These are phyloP conservation scores for Phylloscopus whistleri DNA, from an alignment of 2,113 vertebrate species.

Conservation along the genomic window DNA sequence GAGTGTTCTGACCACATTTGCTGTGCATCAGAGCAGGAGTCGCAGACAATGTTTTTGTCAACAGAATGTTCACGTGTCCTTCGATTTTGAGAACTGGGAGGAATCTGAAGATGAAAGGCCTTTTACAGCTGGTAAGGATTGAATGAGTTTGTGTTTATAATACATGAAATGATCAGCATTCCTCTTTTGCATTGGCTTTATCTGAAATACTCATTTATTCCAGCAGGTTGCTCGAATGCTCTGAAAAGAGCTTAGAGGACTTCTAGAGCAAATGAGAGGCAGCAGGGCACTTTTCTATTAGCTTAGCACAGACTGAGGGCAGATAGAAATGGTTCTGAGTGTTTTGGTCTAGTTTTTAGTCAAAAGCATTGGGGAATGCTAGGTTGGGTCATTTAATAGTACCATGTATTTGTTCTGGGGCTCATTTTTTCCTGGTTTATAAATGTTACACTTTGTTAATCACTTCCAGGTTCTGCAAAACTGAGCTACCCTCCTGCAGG, in stretches of 20 bases:
- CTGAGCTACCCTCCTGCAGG: not conserved
- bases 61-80: slow-evolving; percentile 72
- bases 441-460: not conserved
- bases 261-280: not conserved
- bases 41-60: not conserved
- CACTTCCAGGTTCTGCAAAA: not conserved
- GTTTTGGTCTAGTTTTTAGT: not conserved
- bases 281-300: not conserved
- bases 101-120: slow-evolving; percentile 62
- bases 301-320: not conserved
- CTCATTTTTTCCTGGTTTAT: not conserved
- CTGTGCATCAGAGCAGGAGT: not conserved
- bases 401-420: not conserved
- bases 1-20: not conserved
- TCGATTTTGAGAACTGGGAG: slow-evolving; percentile 76
- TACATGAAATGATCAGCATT: not conserved
- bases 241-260: not conserved
- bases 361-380: not conserved
- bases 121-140: slow-evolving; percentile 63
- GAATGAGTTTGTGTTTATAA: not conserved
- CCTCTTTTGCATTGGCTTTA: not conserved
- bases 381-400: not conserved
- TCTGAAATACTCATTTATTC: not conserved
- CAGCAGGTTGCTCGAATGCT: not conserved
- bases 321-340: not conserved